phyloP scores from a whole-genome alignment of 2,797 vertebrate genomes.

The Botia almorhae region DNA sequence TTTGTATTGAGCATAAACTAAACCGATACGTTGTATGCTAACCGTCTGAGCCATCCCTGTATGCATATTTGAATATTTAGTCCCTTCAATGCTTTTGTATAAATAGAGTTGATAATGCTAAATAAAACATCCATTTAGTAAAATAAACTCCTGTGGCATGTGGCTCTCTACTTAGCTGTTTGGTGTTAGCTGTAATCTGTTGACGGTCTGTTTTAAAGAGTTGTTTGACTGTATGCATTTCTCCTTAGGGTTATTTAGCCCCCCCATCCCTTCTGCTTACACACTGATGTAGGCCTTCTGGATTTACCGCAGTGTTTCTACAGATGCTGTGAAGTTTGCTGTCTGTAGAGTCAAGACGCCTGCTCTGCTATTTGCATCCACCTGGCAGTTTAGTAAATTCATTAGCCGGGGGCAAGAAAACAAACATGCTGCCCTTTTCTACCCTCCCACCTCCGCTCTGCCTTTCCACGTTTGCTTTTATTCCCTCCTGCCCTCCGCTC shows the following conservation, averaged over 20 bases:
- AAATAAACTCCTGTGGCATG: not conserved
- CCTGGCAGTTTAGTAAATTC: slow-evolving; percentile 61
- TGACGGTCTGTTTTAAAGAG: slow-evolving; percentile 39
- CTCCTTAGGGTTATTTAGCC: slow-evolving; percentile 41
- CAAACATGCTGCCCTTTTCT: slow-evolving; percentile 44
- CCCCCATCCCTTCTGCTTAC: slow-evolving; percentile 40
- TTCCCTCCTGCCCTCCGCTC: slow-evolving; percentile 29
- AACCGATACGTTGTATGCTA: not conserved
- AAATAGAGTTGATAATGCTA: not conserved
- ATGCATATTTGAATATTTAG: not conserved
- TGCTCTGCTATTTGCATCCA: slow-evolving; percentile 59
- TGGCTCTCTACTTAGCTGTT: slow-evolving; percentile 35
- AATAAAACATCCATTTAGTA: slow-evolving; percentile 9
- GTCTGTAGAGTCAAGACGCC: slow-evolving; percentile 53
- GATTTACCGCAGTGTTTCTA: slow-evolving; percentile 58
- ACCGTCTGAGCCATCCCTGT: not conserved
- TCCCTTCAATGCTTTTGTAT: not conserved
- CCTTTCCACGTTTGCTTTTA: slow-evolving; percentile 9
- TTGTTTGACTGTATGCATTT: slow-evolving; percentile 39
- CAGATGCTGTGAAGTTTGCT: slow-evolving; percentile 60
- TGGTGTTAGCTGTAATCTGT: slow-evolving; percentile 50
- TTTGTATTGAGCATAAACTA: not conserved
- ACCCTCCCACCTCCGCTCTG: slow-evolving; percentile 29
- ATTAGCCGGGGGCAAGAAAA: slow-evolving; percentile 60
- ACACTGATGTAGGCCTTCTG: slow-evolving; percentile 50